Conservation (phyloP, 1,140 invertebrate genomes). For the Aphis gossypii region DNA sequence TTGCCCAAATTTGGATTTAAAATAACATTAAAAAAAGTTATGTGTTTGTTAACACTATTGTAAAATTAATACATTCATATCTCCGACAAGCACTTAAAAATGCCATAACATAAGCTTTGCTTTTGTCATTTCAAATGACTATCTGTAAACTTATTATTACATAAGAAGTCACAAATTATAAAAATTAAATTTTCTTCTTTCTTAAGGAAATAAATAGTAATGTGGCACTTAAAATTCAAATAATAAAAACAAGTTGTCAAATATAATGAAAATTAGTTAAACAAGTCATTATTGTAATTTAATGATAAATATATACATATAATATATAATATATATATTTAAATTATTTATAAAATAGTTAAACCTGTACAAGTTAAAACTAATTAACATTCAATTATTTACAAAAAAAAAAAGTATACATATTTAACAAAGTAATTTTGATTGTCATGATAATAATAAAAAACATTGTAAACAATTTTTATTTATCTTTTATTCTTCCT, state of each 20-base stretch:
- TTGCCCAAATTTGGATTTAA: too few relatives aligned
- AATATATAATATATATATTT: not conserved
- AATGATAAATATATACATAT: not conserved
- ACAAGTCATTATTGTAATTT: not conserved
- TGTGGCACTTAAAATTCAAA: not conserved
- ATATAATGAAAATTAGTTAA: not conserved
- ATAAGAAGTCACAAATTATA: not conserved
- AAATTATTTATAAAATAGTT: not conserved
- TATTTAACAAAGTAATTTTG: constrained; percentile 6
- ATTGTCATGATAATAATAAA: constrained; percentile 32
- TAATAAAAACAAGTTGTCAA: not conserved
- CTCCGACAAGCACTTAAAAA: not conserved
- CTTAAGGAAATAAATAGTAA: not conserved
- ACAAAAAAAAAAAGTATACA: constrained; percentile 11
- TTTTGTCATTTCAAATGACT: not conserved
- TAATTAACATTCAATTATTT: constrained; percentile 51
- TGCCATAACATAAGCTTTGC: not conserved
- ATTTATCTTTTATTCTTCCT: constrained; percentile 34
- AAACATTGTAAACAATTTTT: not conserved
- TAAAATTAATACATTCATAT: not conserved
- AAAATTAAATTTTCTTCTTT: not conserved
- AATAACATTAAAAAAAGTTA: too few relatives aligned
- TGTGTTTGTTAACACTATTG: too few relatives aligned
- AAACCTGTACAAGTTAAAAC: constrained; percentile 40
- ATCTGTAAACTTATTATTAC: not conserved